Base-by-base conservation (phyloP, 1,140 invertebrate species). In the Argopecten irradians region DNA sequence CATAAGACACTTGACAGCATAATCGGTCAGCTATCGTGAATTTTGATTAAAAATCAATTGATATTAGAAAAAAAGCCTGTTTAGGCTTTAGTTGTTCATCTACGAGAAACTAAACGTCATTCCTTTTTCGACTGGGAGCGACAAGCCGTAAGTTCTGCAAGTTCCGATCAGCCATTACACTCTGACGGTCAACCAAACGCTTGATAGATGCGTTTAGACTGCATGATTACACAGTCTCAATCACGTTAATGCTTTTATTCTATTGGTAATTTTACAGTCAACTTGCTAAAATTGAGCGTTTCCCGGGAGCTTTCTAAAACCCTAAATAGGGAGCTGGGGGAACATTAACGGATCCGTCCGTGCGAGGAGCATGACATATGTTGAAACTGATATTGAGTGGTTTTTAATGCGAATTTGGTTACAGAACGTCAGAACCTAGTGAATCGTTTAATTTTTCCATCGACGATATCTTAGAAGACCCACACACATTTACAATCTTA, bases 201-300 rank as follows among this genome's bases (percentile, higher is more conserved):
- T 71, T 71, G 55, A 71, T 71, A 71, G 55, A 71, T 71, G n/a
- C 55, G 55, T 71, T 71, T 71, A 71, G 55, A 71, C 55, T 71
- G 55, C 55, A 71, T 71, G 55, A 71, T 71, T 71, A 71, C 55
- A 71, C 55, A 71, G 55, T 71, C 55, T 71, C 55, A 71, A 71
- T 71, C 55, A 71, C n/a, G 55, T 71, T 71, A 71, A 71, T 71
- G 55, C n/a, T 71, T 71, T 71, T 71, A 71, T 71, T 71, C 55
- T 71, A 71, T 71, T 71, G 55, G 55, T 71, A 71, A 71, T 71
- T 71, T 71, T 16, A 71, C 55, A 71, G 55, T 71, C 55, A 71
- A 28, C 55, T 71, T 71, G 22, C 55, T 71, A 71, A 71, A 71
- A 71, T 46, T 71, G 55, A 71, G 55, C 55, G 55, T 71, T 71